A percentile compares a stretch with the other conserved stretches of the same genome.
Conservation (phyloP, 2,797 vertebrate genomes). For the Leuciscus waleckii region DNA sequence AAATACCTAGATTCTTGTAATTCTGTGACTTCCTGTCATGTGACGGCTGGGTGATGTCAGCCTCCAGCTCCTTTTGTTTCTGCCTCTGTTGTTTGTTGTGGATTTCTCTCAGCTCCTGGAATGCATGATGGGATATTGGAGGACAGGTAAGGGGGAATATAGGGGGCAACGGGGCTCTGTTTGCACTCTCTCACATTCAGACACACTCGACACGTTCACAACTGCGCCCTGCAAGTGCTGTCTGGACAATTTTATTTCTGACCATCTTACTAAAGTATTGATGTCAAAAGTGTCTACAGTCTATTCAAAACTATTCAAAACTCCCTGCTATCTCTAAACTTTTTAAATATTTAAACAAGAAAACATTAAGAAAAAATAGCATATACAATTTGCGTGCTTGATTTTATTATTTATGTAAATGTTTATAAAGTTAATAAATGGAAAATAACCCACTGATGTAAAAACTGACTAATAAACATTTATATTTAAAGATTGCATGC, state of each 20-base stretch:
- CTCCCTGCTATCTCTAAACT: neutral
- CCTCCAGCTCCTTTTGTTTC: slow-evolving; percentile 89
- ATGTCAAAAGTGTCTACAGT: neutral
- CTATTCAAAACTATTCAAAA: neutral
- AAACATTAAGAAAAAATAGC: neutral
- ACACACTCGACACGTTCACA: slow-evolving; percentile 47
- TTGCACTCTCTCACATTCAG: slow-evolving; percentile 55
- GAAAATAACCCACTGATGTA: neutral
- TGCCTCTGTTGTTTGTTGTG: slow-evolving; percentile 92
- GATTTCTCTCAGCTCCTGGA: slow-evolving; percentile 94
- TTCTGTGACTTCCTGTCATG: slow-evolving; percentile 83
- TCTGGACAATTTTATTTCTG: neutral
- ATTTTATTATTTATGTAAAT: neutral
- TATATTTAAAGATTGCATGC: neutral
- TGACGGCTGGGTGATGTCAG: slow-evolving; percentile 72
- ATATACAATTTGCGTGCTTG: neutral
- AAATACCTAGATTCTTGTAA: slow-evolving; percentile 86
- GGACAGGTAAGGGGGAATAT: slow-evolving; percentile 55
- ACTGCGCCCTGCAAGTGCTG: slow-evolving; percentile 49
- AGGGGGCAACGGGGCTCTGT: slow-evolving; percentile 52
- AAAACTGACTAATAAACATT: neutral
- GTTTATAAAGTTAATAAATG: neutral
- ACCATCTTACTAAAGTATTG: neutral
- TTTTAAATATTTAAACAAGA: neutral
- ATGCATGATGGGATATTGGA: slow-evolving; percentile 72